Percentiles rank a stretch among this genome's conserved stretches.
Conservation (phyloP, 1,140 invertebrate genomes). For the Plodia interpunctella region DNA sequence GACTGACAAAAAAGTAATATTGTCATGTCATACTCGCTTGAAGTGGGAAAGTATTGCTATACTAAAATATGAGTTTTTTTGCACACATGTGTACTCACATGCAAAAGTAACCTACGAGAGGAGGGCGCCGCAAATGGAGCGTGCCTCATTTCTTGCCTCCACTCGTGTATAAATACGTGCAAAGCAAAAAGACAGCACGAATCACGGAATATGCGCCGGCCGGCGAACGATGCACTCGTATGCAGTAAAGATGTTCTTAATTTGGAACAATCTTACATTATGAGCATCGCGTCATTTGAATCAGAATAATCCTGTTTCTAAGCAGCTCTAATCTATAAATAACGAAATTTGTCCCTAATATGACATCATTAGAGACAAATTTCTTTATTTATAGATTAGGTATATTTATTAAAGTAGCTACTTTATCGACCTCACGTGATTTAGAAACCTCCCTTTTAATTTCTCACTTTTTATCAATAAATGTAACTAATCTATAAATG, state of each 20-base stretch:
- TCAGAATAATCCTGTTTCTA: not conserved
- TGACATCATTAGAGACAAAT: too few species aligned
- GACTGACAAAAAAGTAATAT: conserved; percentile 25
- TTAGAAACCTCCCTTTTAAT: too few species aligned
- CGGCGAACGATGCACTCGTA: conserved; percentile 18
- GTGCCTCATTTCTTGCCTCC: conserved; percentile 40
- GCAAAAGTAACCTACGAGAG: conserved; percentile 18
- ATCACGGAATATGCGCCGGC: conserved; percentile 40
- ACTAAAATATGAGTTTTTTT: not conserved
- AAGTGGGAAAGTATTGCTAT: not conserved
- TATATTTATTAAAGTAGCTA: too few species aligned
- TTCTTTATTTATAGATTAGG: too few species aligned
- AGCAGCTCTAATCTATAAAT: too few species aligned
- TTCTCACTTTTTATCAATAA: too few species aligned
- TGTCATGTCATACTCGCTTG: conserved; percentile 8
- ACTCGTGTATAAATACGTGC: conserved; percentile 38
- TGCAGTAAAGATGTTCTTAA: conserved; percentile 18
- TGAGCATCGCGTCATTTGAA: not conserved
- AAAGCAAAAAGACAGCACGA: conserved; percentile 52
- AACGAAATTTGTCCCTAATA: too few species aligned
- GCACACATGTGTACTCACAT: not conserved
- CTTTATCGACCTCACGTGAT: too few species aligned
- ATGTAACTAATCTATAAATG: too few species aligned
- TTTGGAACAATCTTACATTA: conserved; percentile 5
- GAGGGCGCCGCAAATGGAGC: conserved; percentile 40